Evolutionary conservation across 1,140 invertebrate species (phyloP), one percentile per base, ranked within the genome.

Genomic region (Drosophila azteca): DNA sequence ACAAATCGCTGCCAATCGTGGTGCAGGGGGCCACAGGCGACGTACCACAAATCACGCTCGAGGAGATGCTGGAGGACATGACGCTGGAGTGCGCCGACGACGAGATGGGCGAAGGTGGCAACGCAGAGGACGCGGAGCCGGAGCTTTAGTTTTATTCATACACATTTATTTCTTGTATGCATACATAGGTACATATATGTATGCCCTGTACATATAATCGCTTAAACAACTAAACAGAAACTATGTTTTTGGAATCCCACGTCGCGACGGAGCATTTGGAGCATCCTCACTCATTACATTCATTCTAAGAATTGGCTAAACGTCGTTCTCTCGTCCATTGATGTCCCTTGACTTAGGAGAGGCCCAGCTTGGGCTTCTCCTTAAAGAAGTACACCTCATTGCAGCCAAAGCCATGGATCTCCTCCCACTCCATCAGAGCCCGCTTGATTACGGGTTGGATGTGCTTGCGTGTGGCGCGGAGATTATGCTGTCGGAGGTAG

Each of bases 41-140:
- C 29, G 90, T 95, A 13, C 98, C 98, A 2, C 93, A 95, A 73
- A 97, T 99, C 62, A 97, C 96, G n/a, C 93, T 99, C 1, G 96
- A 97, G 65, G 99, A 99, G 93, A 99, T 99, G 99, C 92, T 99
- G 63, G 98, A 99, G 71, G 98, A 99, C 93, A 93, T 99, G 65
- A 93, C 93, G n/a, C 94, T 97, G 43, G 95, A 96, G 35, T 80
- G 81, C 61, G 85, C 69, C 60, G 96, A 97, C 84, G 94, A 94
- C 17, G 94, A 95, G 74, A 95, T 96, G 95, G 92, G 90, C 17
- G 94, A 95, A 79, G 8, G 8, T 9, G 31, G 2, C 31, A 31
- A 9, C 29, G 29, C 29, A 8, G 29, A 31, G 8, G 31, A 31
- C 31, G 92, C 9, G 1, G 70, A 59, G 2, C 57, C 1, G 7